phyloP scores from a whole-genome alignment of 2,113 vertebrate genomes.

The Baryphthengus martii region DNA sequence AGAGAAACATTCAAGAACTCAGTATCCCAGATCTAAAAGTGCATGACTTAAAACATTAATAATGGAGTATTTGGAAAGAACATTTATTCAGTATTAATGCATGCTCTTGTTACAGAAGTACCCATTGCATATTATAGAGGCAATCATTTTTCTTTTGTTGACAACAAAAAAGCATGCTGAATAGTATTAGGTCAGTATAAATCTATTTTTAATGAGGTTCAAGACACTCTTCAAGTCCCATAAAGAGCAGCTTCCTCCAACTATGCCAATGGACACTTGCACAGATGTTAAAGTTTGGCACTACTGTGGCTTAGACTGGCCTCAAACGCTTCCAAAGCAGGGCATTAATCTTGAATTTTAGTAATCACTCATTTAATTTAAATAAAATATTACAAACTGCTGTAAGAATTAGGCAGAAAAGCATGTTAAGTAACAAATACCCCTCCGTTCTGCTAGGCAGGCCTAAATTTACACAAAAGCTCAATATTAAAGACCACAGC shows the following conservation, averaged over 20 bases:
- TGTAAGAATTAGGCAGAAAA: not conserved
- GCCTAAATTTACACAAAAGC: conserved; percentile 47
- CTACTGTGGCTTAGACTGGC: not conserved
- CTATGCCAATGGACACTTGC: not conserved
- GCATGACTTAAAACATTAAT: conserved; percentile 29
- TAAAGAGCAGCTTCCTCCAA: conserved; percentile 12
- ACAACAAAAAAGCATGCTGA: conserved; percentile 44
- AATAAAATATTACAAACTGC: conserved; percentile 15
- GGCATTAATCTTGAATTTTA: not conserved
- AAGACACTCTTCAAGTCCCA: conserved; percentile 18
- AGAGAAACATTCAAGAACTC: conserved; percentile 23
- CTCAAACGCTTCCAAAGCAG: not conserved
- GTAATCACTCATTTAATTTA: not conserved
- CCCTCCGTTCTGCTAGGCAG: no score
- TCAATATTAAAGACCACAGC: no score
- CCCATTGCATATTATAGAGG: conserved; percentile 22
- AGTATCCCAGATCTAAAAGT: conserved; percentile 31
- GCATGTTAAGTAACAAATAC: not conserved
- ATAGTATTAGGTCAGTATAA: not conserved
- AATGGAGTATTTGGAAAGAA: conserved; percentile 21
- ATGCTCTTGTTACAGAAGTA: conserved; percentile 61
- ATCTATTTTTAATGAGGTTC: conserved; percentile 35
- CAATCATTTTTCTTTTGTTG: not conserved
- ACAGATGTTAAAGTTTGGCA: not conserved
- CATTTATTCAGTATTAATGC: conserved; percentile 49